phyloP scores from a whole-genome alignment of 2,797 vertebrate species.

The Sebastes itinus region DNA sequence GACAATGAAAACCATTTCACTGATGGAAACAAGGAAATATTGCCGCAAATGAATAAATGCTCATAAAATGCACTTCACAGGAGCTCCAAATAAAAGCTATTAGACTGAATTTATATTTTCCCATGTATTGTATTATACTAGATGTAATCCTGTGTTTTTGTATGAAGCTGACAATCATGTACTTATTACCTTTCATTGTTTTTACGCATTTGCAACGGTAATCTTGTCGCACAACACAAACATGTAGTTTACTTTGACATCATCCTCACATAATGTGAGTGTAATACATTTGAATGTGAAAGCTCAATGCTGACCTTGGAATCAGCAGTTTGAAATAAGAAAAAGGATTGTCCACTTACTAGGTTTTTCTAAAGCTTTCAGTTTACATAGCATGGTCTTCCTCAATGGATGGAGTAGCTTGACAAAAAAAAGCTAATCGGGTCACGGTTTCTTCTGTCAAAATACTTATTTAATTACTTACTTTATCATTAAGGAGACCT shows the following conservation, averaged over 20 bases:
- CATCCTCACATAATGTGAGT: not conserved
- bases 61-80: constrained; percentile 21
- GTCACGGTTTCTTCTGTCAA: not conserved
- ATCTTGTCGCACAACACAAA: constrained; percentile 1
- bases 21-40: not conserved
- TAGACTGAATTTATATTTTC: not conserved
- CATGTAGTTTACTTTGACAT: not conserved
- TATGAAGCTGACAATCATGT: not conserved
- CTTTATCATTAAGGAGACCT: not conserved
- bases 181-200: not conserved
- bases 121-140: not conserved
- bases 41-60: constrained; percentile 24
- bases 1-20: constrained; percentile 4
- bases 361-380: not conserved
- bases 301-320: not conserved
- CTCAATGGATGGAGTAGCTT: too few species aligned
- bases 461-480: too few species aligned
- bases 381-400: not conserved
- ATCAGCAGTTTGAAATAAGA: not conserved
- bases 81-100: not conserved
- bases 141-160: not conserved
- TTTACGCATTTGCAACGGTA: not conserved
- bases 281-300: not conserved
- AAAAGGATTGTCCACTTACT: not conserved
- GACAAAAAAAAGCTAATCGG: not conserved